Evolutionary conservation across 2,888 invertebrate species (phyloP), one percentile per base, ranked within the genome.

Genomic region (Brachynemurus nebulosus): DNA sequence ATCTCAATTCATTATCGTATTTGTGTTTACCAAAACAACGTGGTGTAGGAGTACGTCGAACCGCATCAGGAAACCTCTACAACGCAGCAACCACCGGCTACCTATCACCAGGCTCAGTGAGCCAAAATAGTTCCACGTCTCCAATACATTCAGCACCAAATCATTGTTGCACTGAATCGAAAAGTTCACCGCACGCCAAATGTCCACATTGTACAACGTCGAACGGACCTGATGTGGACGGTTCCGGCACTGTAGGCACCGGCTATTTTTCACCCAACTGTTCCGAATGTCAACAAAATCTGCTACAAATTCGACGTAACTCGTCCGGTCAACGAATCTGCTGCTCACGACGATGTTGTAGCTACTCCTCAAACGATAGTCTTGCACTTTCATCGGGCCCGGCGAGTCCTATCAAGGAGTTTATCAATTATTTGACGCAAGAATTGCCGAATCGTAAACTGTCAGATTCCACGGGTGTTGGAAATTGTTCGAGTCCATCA

Each of bases 401-500:
- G 48, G 19, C 23, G 14, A 49, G 44, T 30, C 42, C 47, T 34
- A 40, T 40, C 7, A 16, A 12, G 6, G 20, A 23, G 12, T 33
- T 14, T 19, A 48, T 50, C 44, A 47, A 52, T 46, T 50, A 54
- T 45, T 54, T 54, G 25, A 54, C 55, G 38, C 54, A 53, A 30
- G 57, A 60, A 45, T 54, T 52, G 42, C 54, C 51, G 46, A 54
- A 55, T 47, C 54, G 50, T 47, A 55, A 51, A 47, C 51, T 44
- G 45, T 52, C 62, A 46, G 62, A 62, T 45, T 54, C 61, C 45
- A 54, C 61, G 17, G 60, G 62, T 43, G 50, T 62, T 40, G 64
- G 63, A 35, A 64, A 65, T 51, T 63, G 73, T 52, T 74, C 74
- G 50, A 74, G 68, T 53, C 74, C 74, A 44, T 73, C 74, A 58